These are phyloP conservation scores for Perizoma affinitatum DNA, from an alignment of 2,888 invertebrate genomes.

Conservation along the genomic window DNA sequence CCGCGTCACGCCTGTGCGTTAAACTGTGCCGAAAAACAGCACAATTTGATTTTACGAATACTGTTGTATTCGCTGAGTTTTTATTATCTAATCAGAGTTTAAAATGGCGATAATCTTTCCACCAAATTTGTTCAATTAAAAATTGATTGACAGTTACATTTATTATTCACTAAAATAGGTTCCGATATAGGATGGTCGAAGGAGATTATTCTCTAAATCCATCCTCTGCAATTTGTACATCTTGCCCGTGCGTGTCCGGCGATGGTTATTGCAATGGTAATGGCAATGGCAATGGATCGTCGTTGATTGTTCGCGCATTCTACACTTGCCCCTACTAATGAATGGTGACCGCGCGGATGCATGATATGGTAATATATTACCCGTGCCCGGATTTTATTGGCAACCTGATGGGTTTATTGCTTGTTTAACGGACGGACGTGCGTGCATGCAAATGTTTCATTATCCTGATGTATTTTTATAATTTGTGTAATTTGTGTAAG, in stretches of 20 bases:
- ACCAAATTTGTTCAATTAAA: no score
- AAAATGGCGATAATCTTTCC: no score
- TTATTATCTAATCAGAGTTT: no score
- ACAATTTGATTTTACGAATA: no score
- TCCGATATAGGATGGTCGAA: no score
- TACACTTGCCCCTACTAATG: conserved; percentile 40
- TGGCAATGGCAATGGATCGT: neutral
- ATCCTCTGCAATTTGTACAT: neutral
- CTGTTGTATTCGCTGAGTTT: no score
- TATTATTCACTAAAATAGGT: no score
- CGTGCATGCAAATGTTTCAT: conserved; percentile 24
- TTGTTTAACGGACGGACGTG: conserved; percentile 32
- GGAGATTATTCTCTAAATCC: no score
- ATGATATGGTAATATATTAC: conserved; percentile 29
- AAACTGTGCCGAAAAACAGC: neutral
- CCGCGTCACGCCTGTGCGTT: neutral
- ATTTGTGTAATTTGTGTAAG: conserved; percentile 17
- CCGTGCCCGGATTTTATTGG: conserved; percentile 36
- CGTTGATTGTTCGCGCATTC: conserved; percentile 2
- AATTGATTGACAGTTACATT: no score
- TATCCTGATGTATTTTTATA: conserved; percentile 21
- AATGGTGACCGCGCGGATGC: conserved; percentile 36
- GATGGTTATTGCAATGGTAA: conserved; percentile 44
- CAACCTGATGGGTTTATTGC: conserved; percentile 37
- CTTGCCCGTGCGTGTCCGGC: conserved; percentile 36